phyloP scores from a whole-genome alignment of 2,888 invertebrate genomes.

The Ophion obscuratus region DNA sequence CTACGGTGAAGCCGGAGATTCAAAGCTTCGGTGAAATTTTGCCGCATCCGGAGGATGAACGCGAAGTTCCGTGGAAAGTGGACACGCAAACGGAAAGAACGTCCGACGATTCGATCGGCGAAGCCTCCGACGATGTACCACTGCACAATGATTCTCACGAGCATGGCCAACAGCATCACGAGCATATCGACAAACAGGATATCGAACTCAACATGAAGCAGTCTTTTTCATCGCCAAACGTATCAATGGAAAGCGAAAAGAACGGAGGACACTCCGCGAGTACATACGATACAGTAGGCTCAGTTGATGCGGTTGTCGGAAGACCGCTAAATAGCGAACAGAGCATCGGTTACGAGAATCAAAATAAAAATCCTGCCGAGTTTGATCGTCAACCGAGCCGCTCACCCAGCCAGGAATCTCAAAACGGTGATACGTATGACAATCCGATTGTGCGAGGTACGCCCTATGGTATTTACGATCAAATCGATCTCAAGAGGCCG shows the following conservation, averaged over 20 bases:
- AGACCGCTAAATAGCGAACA: conserved; percentile 72
- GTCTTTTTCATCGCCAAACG: conserved; percentile 7
- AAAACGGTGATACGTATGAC: conserved; percentile 63
- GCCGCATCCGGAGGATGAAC: conserved; percentile 64
- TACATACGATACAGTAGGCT: conserved; percentile 63
- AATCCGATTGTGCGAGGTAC: conserved; percentile 70
- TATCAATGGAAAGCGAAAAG: background rate
- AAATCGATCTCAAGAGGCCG: conserved; percentile 59
- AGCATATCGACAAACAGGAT: conserved; percentile 53
- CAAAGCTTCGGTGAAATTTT: conserved; percentile 71
- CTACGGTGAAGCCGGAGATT: conserved; percentile 67
- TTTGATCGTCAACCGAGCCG: conserved; percentile 59
- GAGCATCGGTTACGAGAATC: conserved; percentile 60
- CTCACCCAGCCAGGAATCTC: conserved; percentile 64
- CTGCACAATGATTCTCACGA: conserved; percentile 57
- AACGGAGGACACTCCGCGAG: conserved; percentile 36
- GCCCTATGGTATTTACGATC: conserved; percentile 71
- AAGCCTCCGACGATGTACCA: conserved; percentile 68
- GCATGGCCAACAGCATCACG: conserved; percentile 32
- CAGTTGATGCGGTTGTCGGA: conserved; percentile 70
- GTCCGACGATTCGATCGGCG: conserved; percentile 61
- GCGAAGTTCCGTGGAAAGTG: conserved; percentile 62
- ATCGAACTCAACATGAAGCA: conserved; percentile 30
- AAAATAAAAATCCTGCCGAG: conserved; percentile 67
- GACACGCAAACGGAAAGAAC: conserved; percentile 67